Evolutionary conservation across 1,140 invertebrate species (phyloP), one percentile per base, ranked within the genome.

Genomic region (Hyposmocoma kahamanoa): DNA sequence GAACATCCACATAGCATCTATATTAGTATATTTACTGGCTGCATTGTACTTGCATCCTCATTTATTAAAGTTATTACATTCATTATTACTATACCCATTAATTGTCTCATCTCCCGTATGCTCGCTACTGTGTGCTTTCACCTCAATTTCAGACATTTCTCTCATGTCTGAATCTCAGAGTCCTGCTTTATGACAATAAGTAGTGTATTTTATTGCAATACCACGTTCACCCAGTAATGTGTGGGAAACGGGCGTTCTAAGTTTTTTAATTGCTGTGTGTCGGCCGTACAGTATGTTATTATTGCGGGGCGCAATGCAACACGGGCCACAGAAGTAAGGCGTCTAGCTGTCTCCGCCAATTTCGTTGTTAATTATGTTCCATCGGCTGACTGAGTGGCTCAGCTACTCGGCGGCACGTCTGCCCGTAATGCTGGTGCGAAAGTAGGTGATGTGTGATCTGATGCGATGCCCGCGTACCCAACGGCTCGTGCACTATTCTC

Each of bases 321-420:
- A 45, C 64, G 62, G 66, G 59, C 61, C 60, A 62, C 63, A 78
- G 62, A 84, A 79, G 77, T 83, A 83, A 83, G 75, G 66, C 80
- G 72, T 53, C 76, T 84, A 81, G 76, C 75, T 84, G 80, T 84
- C 80, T 82, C 67, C 55, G 61, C 53, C 74, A 81, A 80, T 82
- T 81, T 82, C 56, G 64, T 72, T 71, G 69, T 73, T 82, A 82
- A 82, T 82, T 81, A 84, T 77, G 56, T 74, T 66, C 66, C 59
- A 69, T 69, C 65, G 66, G 47, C 53, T 72, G 64, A 62, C 62
- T 72, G 69, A 48, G 55, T 70, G 56, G 6, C 11, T 28, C 6
- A 28, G 9, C 1, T 20, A 4, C 62, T 47, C 63, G 62, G 22
- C 59, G 66, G 67, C 69, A 71, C 72, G 67, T 74, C 67, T 72